Conservation (phyloP, 2,797 vertebrate species). For the Premnoplex brunnescens region DNA sequence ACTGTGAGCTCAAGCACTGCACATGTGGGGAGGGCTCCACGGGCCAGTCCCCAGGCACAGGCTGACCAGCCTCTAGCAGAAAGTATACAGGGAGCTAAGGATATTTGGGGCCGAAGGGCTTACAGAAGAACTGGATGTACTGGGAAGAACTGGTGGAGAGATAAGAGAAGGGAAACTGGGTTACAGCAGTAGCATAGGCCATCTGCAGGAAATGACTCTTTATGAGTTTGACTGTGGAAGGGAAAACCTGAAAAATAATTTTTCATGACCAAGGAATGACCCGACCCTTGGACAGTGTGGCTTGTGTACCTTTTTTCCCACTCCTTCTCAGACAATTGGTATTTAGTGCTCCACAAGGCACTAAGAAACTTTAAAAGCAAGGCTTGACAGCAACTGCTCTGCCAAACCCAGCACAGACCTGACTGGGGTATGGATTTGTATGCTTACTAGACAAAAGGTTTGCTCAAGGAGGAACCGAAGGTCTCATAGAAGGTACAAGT, state of each 20-base stretch:
- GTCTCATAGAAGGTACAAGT: not conserved
- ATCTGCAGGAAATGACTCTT: not conserved
- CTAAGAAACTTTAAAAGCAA: not conserved
- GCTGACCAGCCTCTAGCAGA: not conserved
- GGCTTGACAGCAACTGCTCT: not conserved
- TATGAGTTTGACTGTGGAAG: not conserved
- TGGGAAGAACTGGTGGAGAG: not conserved
- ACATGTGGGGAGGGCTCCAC: fast-evolving
- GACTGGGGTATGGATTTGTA: not conserved
- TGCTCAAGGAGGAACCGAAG: not conserved
- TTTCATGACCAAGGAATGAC: not conserved
- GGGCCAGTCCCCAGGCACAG: fast-evolving
- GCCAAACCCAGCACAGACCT: not conserved
- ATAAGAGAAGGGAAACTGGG: not conserved
- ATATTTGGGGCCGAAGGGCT: not conserved
- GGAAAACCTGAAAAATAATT: not conserved
- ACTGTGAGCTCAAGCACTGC: not conserved
- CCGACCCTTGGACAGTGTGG: not conserved
- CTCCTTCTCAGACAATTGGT: not conserved
- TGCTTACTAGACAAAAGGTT: not conserved
- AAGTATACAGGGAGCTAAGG: not conserved
- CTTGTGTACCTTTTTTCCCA: not conserved
- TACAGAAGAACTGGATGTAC: not conserved
- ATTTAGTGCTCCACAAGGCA: not conserved
- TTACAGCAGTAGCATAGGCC: not conserved